Evolutionary conservation across 2,797 vertebrate species (phyloP).

Genomic region (Acrossocheilus wenchowensis): DNA sequence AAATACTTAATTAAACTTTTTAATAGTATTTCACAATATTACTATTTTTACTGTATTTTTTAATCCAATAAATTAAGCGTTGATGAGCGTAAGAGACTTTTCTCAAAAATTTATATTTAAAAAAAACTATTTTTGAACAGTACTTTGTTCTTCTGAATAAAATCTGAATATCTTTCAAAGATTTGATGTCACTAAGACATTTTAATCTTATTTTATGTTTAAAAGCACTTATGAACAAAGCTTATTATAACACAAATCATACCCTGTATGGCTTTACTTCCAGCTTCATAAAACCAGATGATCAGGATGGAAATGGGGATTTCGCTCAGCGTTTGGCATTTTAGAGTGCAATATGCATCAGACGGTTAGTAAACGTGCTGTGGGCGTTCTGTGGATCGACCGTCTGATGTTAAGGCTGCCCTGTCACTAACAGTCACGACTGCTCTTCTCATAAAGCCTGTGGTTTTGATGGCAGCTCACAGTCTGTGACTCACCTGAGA

Average conservation of each 20-base stretch:
- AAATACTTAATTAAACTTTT: not conserved
- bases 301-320: not conserved
- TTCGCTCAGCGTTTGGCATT: not conserved
- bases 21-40: not conserved
- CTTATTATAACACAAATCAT: not conserved
- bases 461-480: conserved; percentile 1
- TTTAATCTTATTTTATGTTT: not conserved
- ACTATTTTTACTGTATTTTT: not conserved
- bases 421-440: not conserved
- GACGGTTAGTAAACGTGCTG: not conserved
- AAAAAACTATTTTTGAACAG: not conserved
- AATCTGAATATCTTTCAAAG: not conserved
- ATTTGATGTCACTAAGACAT: not conserved
- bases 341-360: not conserved
- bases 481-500: conserved; percentile 41
- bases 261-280: not conserved
- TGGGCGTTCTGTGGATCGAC: not conserved
- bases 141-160: not conserved
- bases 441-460: not conserved
- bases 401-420: not conserved
- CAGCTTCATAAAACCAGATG: not conserved
- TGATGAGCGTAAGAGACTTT: not conserved
- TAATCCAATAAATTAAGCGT: not conserved
- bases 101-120: not conserved
- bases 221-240: not conserved